A percentile compares a stretch with the other conserved stretches of the same genome.
Evolutionary conservation across 2,113 vertebrate genomes (phyloP).

Genomic region (Saimiri boliviensis): DNA sequence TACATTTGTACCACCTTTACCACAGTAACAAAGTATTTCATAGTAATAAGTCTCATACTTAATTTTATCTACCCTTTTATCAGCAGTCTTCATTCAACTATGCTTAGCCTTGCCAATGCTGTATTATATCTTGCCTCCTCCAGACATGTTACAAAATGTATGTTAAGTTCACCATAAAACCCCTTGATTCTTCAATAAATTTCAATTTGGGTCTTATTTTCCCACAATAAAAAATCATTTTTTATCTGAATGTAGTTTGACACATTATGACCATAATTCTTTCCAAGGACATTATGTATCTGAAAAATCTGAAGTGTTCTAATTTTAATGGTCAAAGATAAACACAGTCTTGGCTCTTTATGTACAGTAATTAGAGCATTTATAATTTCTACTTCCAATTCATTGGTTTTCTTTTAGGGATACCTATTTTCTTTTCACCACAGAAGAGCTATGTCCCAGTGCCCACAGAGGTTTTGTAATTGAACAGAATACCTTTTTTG

Average conservation of each 20-base stretch:
- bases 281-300: slow-evolving; percentile 42
- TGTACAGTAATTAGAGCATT: slow-evolving; percentile 30
- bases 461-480: background rate
- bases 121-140: background rate
- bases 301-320: background rate
- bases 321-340: background rate
- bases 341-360: background rate
- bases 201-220: slow-evolving; percentile 19
- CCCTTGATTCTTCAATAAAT: background rate
- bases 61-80: background rate
- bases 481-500: background rate
- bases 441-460: background rate
- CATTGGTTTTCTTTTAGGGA: background rate
- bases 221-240: background rate
- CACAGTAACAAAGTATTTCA: background rate
- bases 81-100: background rate
- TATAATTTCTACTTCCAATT: background rate
- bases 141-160: background rate
- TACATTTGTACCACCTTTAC: background rate
- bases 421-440: slow-evolving; percentile 11
- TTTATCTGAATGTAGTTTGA: background rate
- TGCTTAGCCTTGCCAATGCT: background rate
- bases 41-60: background rate
- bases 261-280: background rate
- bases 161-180: background rate